These are phyloP conservation scores for Chydorus sphaericus DNA, from an alignment of 2,888 invertebrate genomes.

Conservation along the genomic window DNA sequence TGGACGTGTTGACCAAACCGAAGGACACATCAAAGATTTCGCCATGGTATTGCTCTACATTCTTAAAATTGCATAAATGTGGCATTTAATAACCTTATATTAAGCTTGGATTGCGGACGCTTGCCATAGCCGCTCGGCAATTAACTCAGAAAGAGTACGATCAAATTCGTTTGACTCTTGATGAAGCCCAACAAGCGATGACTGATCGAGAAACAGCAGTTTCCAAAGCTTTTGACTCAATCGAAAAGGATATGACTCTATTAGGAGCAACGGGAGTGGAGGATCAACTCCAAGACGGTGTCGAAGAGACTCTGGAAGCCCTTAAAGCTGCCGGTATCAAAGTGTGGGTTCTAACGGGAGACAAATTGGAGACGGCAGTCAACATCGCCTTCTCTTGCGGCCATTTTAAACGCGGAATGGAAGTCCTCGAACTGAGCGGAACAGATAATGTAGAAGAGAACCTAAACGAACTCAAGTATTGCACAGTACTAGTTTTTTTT, in stretches of 20 bases:
- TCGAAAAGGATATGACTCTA: conserved; percentile 45
- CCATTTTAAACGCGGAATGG: conserved; percentile 42
- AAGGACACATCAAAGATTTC: conserved; percentile 36
- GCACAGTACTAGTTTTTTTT: too few relatives aligned
- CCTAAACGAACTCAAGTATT: conserved; percentile 28
- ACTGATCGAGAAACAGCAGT: conserved; percentile 32
- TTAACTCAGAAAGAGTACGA: conserved; percentile 52
- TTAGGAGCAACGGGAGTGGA: conserved; percentile 80
- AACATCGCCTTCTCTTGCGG: conserved; percentile 69
- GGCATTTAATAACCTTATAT: conserved; percentile 16
- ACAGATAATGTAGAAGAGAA: conserved; percentile 23
- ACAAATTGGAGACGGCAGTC: conserved; percentile 74
- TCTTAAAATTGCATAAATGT: neutral
- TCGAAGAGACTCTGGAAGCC: conserved; percentile 62
- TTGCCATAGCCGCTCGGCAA: conserved; percentile 58
- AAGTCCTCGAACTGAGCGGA: conserved; percentile 30
- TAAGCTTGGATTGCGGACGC: conserved; percentile 56
- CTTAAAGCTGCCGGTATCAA: conserved; percentile 65
- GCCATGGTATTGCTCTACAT: conserved; percentile 31
- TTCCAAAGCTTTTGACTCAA: conserved; percentile 29
- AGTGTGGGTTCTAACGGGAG: conserved; percentile 83
- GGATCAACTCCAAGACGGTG: conserved; percentile 73
- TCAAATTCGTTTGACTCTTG: conserved; percentile 28
- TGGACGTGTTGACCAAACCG: conserved; percentile 26
- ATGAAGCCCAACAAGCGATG: conserved; percentile 33